Base-by-base conservation (phyloP, 2,113 vertebrate genomes). In the Paramisgurnus dabryanus region DNA sequence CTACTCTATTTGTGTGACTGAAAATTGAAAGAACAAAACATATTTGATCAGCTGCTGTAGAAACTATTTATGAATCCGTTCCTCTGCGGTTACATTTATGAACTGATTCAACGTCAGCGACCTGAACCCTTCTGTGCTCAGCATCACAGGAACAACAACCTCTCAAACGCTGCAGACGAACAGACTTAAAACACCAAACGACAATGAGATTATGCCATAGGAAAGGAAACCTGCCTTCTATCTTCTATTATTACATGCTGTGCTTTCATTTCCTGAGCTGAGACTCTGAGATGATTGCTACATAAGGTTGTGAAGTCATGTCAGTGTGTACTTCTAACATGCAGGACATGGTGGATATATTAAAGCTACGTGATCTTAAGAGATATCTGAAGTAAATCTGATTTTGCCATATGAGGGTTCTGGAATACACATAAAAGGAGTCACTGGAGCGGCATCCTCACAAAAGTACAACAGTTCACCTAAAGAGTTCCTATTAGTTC, bases 241-340 rank as follows among this genome's bases (percentile, higher is more conserved):
- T 50, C 45, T 34, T 15, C 0, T 45, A 9, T 69, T 69, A 6
- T n/a, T 34, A 57, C 49, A 22, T n/a, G 50, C 50, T 18, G 69
- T 2, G 50, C 69, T 71, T 71, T 71, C 49, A 71, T 71, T 71
- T 71, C 69, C 69, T 71, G 69, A 71, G 50, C 50, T 55, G 13
- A 58, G 55, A 7, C n/a, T 18, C 13, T n/a, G 55, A 17, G 50
- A 53, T 39, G 67, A 8, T 70, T 70, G 47, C 67, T 50, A 5
- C 41, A 45, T 3, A 5, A 6, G 8, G 9, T 39, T 6, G 50
- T 55, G 34, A 49, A 69, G 67, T 17, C 67, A 50, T 13, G 18
- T 11, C 15, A 3, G 27, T 40, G 27, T 68, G 43, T 50, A 34
- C 1, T 34, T 34, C 27, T 2, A 5, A 49, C 9, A 11, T 49